These are phyloP conservation scores for Neoseiulus cucumeris DNA, from an alignment of 1,140 invertebrate species.

Conservation along the genomic window DNA sequence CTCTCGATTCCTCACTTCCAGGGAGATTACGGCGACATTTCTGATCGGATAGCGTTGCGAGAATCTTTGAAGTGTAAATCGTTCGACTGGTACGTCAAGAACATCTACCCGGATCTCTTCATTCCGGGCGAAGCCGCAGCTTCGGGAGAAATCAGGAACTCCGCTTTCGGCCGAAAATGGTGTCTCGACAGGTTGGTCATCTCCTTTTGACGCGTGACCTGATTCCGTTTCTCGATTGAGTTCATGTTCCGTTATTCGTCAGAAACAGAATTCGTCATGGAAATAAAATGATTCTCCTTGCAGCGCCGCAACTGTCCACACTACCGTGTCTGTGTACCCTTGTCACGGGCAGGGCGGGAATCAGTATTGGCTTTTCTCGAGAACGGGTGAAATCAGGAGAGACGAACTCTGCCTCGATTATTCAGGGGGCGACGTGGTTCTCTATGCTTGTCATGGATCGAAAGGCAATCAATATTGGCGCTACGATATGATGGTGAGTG, in stretches of 20 bases:
- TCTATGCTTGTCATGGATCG: slow-evolving; percentile 85
- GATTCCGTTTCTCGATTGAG: too few relatives aligned
- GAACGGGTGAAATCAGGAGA: slow-evolving; percentile 77
- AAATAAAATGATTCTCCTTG: background rate
- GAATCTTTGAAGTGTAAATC: slow-evolving; percentile 26
- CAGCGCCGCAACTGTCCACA: background rate
- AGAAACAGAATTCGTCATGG: background rate
- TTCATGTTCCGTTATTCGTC: too few relatives aligned
- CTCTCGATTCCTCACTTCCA: background rate
- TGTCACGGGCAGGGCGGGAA: slow-evolving; percentile 83
- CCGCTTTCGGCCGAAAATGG: background rate
- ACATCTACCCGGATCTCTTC: slow-evolving; percentile 27
- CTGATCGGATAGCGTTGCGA: slow-evolving; percentile 25
- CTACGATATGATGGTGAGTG: slow-evolving; percentile 47
- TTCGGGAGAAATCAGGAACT: slow-evolving; percentile 11
- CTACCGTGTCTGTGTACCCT: slow-evolving; percentile 25
- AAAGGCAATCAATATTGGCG: slow-evolving; percentile 79
- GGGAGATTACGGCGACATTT: slow-evolving; percentile 22
- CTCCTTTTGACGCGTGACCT: background rate
- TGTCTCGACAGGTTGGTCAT: background rate
- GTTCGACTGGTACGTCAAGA: slow-evolving; percentile 31
- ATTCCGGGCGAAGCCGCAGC: slow-evolving; percentile 22
- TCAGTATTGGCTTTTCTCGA: slow-evolving; percentile 95
- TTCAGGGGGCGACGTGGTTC: slow-evolving; percentile 71
- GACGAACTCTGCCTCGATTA: slow-evolving; percentile 94